Evolutionary conservation across 2,888 invertebrate species (phyloP), one percentile per base, ranked within the genome.

Genomic region (Himalopsyche kuldschensis): DNA sequence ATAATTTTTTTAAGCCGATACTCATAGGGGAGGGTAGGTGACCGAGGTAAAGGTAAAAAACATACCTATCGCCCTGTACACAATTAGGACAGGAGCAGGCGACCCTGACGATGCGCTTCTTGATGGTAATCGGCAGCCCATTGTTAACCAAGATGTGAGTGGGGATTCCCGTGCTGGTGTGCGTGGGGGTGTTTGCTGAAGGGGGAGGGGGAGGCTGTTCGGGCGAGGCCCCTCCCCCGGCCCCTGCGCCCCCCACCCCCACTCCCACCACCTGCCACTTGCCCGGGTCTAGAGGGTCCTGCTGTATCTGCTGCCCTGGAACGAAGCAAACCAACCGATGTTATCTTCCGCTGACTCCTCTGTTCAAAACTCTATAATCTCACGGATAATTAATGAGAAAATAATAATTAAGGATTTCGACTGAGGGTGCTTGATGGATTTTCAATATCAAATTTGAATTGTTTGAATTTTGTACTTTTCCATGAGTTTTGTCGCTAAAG

Each of bases 81-180:
- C 99, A 99, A 90, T 99, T 99, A 0, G 99, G 99, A 90, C 99
- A 99, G 0, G 98, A 98, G 90, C 99, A 99, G 0, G 99, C 99
- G 10, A 99, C 97, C 69, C 99, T 92, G 87, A 97, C 94, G 86
- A 97, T 92, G 85, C 95, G 91, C 35, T 93, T 91, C 87, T 92
- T 92, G 82, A 90, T 90, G 78, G 4, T 24, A 15, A 15, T 30
- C 24, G 55, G 30, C 84, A 78, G 89, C 89, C 82, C 83, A 11
- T 69, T 69, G 69, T 69, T 81, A 35, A 10, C 30, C 81, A 75
- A 47, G 84, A 69, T 69, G 69, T 15, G 77, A 63, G 80, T 83
- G 69, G 90, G 20, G 69, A 27, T 69, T 24, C 3, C 27, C 24
- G 69, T 69, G 88, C 88, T 86, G 84, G 85, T 82, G 81, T 75